Conservation (phyloP, 2,113 vertebrate species). For the Struthio camelus region DNA sequence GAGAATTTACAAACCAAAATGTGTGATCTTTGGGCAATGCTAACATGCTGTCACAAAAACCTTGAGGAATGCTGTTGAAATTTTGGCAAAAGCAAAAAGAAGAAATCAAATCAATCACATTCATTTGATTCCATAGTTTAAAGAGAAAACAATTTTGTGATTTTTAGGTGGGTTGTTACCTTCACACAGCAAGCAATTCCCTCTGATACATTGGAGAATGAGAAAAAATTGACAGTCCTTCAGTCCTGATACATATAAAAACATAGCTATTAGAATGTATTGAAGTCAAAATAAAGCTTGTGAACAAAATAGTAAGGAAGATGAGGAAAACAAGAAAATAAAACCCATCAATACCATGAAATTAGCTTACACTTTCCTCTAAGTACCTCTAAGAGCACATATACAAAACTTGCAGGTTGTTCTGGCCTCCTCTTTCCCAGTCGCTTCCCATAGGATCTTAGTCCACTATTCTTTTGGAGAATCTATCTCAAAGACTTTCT, state of each 20-base stretch:
- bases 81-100: neutral
- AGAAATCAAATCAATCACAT: neutral
- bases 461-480: neutral
- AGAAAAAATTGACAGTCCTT: neutral
- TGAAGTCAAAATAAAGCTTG: neutral
- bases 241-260: neutral
- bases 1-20: neutral
- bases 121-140: neutral
- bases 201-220: neutral
- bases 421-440: neutral
- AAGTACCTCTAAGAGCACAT: neutral
- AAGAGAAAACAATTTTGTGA: neutral
- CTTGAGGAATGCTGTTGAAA: neutral
- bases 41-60: neutral
- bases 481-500: neutral
- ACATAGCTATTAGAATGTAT: neutral
- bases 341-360: neutral
- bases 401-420: neutral
- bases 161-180: neutral
- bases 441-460: neutral
- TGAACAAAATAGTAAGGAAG: neutral
- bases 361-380: neutral
- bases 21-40: neutral
- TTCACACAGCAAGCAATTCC: neutral
- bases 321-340: neutral